A percentile compares a stretch with the other conserved stretches of the same genome.
Evolutionary conservation across 2,888 invertebrate species (phyloP).

Genomic region (Bibio marci): DNA sequence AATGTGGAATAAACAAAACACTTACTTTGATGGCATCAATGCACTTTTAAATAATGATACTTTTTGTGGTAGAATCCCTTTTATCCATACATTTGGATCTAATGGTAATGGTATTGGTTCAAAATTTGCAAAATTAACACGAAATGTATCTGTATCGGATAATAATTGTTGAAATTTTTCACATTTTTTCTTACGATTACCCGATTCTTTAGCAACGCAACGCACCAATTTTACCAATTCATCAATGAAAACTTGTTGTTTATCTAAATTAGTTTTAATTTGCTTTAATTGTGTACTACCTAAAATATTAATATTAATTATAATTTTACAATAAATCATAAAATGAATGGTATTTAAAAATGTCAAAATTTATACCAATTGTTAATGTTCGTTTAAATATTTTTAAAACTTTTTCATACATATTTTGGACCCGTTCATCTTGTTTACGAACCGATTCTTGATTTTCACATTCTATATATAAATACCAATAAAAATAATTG

Average conservation of each 20-base stretch:
- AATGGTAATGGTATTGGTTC: slow-evolving; percentile 88
- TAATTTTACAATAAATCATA: neutral
- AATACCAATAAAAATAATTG: slow-evolving; percentile 96
- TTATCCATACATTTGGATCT: slow-evolving; percentile 79
- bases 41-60: slow-evolving; percentile 92
- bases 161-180: slow-evolving; percentile 74
- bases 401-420: slow-evolving; percentile 82
- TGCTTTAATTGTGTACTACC: slow-evolving; percentile 53
- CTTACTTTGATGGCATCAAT: slow-evolving; percentile 71
- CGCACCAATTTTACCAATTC: slow-evolving; percentile 78
- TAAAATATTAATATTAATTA: slow-evolving; percentile 11
- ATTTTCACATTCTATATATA: slow-evolving; percentile 87
- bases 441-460: slow-evolving; percentile 52
- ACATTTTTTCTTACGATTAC: slow-evolving; percentile 80
- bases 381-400: slow-evolving; percentile 61
- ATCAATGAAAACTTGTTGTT: slow-evolving; percentile 83
- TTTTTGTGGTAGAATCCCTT: slow-evolving; percentile 74
- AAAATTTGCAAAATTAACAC: slow-evolving; percentile 76
- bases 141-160: slow-evolving; percentile 61
- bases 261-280: slow-evolving; percentile 55
- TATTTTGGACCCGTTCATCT: slow-evolving; percentile 53
- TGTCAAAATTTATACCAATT: slow-evolving; percentile 30
- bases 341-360: slow-evolving; percentile 4
- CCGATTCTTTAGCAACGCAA: slow-evolving; percentile 75
- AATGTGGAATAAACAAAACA: too few relatives aligned